phyloP scores from a whole-genome alignment of 30 jellyfish, hydroid and myxozoan species.

The Aurelia sp. region DNA sequence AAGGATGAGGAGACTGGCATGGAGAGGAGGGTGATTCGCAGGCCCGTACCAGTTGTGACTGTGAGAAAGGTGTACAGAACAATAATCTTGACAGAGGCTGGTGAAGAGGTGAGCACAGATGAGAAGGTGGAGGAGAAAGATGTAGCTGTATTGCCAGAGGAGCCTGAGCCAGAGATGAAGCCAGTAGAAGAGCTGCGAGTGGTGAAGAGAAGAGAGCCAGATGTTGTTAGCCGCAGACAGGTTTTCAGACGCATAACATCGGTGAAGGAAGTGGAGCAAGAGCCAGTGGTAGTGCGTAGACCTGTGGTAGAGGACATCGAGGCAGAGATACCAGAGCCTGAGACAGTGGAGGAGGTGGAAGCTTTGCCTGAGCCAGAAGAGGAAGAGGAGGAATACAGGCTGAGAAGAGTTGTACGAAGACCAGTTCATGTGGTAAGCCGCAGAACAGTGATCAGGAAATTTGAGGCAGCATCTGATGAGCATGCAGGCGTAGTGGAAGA shows the following conservation, averaged over 20 bases:
- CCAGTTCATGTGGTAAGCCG: too few relatives aligned
- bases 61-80: constrained; percentile 84
- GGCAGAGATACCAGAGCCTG: constrained; percentile 13
- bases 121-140: constrained; percentile 60
- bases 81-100: constrained; percentile 42
- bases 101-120: constrained; percentile 33
- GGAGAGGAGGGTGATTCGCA: constrained; percentile 72
- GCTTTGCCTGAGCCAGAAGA: too few relatives aligned
- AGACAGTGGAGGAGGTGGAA: too few relatives aligned
- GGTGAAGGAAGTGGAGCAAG: neutral
- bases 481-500: constrained; percentile 6
- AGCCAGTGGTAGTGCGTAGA: neutral
- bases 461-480: too few relatives aligned
- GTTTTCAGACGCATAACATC: constrained; percentile 13
- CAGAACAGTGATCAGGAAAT: too few relatives aligned
- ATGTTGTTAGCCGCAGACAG: constrained; percentile 20
- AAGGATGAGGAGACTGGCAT: constrained; percentile 40
- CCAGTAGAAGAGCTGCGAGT: constrained; percentile 41
- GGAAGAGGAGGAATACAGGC: too few relatives aligned
- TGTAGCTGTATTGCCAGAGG: constrained; percentile 14
- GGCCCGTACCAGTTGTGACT: constrained; percentile 88
- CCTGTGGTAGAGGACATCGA: neutral
- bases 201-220: constrained; percentile 37
- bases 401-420: too few relatives aligned
- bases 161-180: neutral